Evolutionary conservation across 2,888 invertebrate genomes (phyloP), one percentile per base, ranked within the genome.

Genomic region (Leucophenga montana): DNA sequence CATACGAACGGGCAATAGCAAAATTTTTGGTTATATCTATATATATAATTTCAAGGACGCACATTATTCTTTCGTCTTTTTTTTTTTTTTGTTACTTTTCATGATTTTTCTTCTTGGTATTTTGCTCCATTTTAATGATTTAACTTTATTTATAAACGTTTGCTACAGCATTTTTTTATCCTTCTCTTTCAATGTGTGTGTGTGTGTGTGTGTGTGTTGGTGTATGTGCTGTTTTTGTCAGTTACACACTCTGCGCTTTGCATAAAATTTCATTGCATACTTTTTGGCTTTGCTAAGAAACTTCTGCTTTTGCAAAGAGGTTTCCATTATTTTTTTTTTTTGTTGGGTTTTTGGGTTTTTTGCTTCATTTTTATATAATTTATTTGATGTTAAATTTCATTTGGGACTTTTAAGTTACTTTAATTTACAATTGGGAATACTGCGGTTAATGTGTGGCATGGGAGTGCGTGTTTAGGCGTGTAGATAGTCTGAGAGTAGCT

Each of bases 1-100:
- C 14, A 13, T 13, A 11, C 3, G 39, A 50, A 50, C 50, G 18
- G 16, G 18, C 50, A 16, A 18, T 16, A 50, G 50, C 6, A 50
- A 33, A 33, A 16, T 20, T 53, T 62, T 70, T 69, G 33, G 44
- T 61, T 59, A 70, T 78, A 77, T n/a, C n/a, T n/a, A n/a, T 78
- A 70, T 72, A 68, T 73, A 68, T 71, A 67, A 71, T 82, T 80
- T 80, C 80, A 83, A 76, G 75, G 73, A 71, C 73, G 69, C 71
- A 53, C 67, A 68, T 72, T 69, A 72, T 69, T 72, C 59, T 72
- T 67, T 65, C 11, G 27, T 20, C 18, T 39, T n/a, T 13, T 4
- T 66, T 33, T 33, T 66, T 18, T 54, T 13, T 44, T 50, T 50
- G 16, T 16, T 20, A 53, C 20, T 53, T 53, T 16, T 20, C 20